These are phyloP conservation scores for Ganaspis sp. DNA, from an alignment of 1,140 invertebrate species.

Conservation along the genomic window DNA sequence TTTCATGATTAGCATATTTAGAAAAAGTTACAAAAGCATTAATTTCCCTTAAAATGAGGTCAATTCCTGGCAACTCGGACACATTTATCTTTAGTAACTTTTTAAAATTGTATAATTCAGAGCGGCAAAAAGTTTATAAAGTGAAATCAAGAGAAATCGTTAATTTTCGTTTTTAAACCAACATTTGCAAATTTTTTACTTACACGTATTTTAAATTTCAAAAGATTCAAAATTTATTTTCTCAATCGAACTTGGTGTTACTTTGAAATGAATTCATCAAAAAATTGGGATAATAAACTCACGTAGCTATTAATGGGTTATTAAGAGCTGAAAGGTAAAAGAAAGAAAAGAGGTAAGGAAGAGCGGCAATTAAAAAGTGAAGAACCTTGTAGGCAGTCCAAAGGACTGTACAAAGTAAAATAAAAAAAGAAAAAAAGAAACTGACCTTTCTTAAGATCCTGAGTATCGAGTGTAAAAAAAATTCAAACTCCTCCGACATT, in stretches of 20 bases:
- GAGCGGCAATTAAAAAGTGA: background rate
- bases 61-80: background rate
- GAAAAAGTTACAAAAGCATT: background rate
- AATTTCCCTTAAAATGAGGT: background rate
- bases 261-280: too few relatives aligned
- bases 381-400: background rate
- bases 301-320: background rate
- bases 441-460: background rate
- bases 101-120: background rate
- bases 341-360: background rate
- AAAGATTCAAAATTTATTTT: too few relatives aligned
- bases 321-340: background rate
- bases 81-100: background rate
- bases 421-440: background rate
- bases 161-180: too few relatives aligned
- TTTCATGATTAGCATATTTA: background rate
- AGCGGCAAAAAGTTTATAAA: too few relatives aligned
- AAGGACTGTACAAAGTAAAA: background rate
- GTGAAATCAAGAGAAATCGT: too few relatives aligned
- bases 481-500: too few relatives aligned
- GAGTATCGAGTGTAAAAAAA: too few relatives aligned
- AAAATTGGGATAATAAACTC: background rate
- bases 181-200: too few relatives aligned
- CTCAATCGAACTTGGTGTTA: too few relatives aligned
- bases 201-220: too few relatives aligned